These are phyloP conservation scores for Meliscaeva auricollis DNA, from an alignment of 2,888 invertebrate species.

Conservation along the genomic window DNA sequence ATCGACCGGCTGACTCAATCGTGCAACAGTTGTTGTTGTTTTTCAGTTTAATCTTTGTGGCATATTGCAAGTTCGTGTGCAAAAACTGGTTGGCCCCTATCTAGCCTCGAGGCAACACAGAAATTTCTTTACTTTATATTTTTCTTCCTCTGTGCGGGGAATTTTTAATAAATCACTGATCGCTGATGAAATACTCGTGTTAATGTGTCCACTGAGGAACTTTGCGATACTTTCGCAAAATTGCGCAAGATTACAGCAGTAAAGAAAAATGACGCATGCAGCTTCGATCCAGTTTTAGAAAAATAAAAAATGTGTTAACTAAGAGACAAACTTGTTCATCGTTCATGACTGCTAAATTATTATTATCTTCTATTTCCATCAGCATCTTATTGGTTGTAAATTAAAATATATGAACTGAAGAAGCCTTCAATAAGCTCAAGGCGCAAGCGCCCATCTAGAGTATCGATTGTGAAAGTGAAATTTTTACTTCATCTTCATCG, in stretches of 20 bases:
- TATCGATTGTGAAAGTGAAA: constrained; percentile 74
- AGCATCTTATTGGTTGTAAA: constrained; percentile 25
- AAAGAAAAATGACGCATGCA: constrained; percentile 30
- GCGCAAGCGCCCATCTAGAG: constrained; percentile 16
- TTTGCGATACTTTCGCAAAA: constrained; percentile 52
- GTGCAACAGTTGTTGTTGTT: constrained; percentile 46
- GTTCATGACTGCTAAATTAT: constrained; percentile 29
- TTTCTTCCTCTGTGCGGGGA: neutral
- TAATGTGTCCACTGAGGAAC: neutral
- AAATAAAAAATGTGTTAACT: constrained; percentile 42
- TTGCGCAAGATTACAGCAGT: constrained; percentile 75
- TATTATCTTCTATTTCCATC: too few relatives aligned
- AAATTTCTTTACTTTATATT: constrained; percentile 42
- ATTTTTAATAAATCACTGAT: constrained; percentile 49
- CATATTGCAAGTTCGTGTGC: constrained; percentile 63
- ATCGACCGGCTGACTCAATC: constrained; percentile 57
- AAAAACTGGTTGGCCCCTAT: constrained; percentile 24
- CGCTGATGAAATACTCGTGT: constrained; percentile 18
- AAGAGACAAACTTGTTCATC: constrained; percentile 50
- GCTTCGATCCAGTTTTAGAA: constrained; percentile 44
- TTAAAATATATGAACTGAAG: constrained; percentile 15
- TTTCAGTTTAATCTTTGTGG: constrained; percentile 4
- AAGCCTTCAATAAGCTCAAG: constrained; percentile 19
- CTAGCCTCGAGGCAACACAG: constrained; percentile 2
- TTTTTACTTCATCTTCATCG: constrained; percentile 46